Base-by-base conservation (phyloP, 2,797 vertebrate species). In the Todus mexicanus region DNA sequence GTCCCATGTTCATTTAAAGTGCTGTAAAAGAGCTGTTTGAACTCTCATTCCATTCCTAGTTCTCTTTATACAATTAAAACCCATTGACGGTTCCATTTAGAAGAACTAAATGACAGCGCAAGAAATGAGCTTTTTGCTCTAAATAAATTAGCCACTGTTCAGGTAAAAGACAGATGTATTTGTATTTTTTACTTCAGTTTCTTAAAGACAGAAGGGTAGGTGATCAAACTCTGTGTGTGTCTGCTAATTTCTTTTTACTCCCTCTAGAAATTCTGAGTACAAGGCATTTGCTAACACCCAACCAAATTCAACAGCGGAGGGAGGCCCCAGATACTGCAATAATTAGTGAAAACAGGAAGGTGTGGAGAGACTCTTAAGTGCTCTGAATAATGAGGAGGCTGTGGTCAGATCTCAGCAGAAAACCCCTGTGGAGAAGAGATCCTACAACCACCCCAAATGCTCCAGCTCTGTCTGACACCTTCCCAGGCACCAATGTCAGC, bases 1-100 rank as follows among this genome's bases (percentile, higher is more conserved):
- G 63, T 33, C 78, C 75, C 33, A 63, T 2, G 51, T 29, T 77
- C 66, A 87, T 53, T 91, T 78, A 69, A 85, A 88, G 78, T 42
- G 56, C 64, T 75, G 27, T 65, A 85, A 90, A 92, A 82, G 48
- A 87, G 48, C 74, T 80, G 54, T 54, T 60, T 79, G 75, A 92
- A 86, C 59, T 66, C 80, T 76, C 11, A 4, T 43, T 83, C 78
- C 75, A 89, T 80, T 91, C 70, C 57, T 80, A 56, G 1, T 1
- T 57, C 80, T 89, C 70, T 75, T 91, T 64, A 63, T 59, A 71
- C 84, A 95, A 86, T 68, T 89, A 89, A 95, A 91, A 73, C 16
- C 71, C 90, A 70, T 57, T 85, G 70, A 93, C 2, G 10, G 38
- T 26, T 94, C 54, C 37, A 56, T 53, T 72, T 37, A 78, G 61